Conservation (phyloP, 2,113 vertebrate species). For the Spilogale gracilis region DNA sequence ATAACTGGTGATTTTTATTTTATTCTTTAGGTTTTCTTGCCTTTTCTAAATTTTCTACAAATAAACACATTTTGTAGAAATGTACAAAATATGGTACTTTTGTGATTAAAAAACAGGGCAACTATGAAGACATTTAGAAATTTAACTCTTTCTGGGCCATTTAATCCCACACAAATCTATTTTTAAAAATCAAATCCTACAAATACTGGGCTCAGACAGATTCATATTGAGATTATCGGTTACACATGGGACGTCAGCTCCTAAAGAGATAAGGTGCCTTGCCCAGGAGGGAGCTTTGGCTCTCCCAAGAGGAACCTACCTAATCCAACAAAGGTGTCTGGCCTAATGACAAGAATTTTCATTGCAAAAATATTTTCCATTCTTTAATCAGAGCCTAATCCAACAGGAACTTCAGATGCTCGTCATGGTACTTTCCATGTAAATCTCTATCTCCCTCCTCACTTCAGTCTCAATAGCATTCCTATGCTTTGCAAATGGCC, state of each 20-base stretch:
- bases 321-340: slow-evolving; percentile 78
- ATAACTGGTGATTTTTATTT: neutral
- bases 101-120: neutral
- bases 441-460: slow-evolving; percentile 20
- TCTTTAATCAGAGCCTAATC: slow-evolving; percentile 79
- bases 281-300: neutral
- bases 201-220: neutral
- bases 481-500: slow-evolving; percentile 1
- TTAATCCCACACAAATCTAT: neutral
- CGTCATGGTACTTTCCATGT: slow-evolving; percentile 72
- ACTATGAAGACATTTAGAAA: slow-evolving; percentile 11
- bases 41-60: slow-evolving; percentile 42
- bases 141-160: slow-evolving; percentile 5
- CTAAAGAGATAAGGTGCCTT: slow-evolving; percentile 39
- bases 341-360: slow-evolving; percentile 79
- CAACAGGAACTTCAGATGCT: slow-evolving; percentile 64
- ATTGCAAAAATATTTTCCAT: slow-evolving; percentile 81
- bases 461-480: slow-evolving; percentile 55
- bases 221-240: slow-evolving; percentile 26
- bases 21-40: slow-evolving; percentile 15
- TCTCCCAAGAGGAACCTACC: slow-evolving; percentile 65
- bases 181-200: slow-evolving; percentile 36
- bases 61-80: neutral
- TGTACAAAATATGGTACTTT: neutral
- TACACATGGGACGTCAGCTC: slow-evolving; percentile 21